Base-by-base conservation (phyloP, 2,888 invertebrate genomes). In the Scotopteryx bipunctaria region DNA sequence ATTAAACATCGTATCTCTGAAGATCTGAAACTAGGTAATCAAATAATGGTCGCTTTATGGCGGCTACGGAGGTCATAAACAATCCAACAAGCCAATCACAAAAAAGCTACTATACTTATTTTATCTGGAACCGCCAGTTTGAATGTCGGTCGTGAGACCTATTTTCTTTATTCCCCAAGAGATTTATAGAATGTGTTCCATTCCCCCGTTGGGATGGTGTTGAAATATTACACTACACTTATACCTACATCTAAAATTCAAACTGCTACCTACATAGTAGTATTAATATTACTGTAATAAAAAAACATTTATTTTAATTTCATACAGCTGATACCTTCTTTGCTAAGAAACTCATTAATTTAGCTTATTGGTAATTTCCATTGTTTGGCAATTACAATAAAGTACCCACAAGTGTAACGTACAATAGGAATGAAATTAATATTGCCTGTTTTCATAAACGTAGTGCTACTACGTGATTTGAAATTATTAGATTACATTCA, bases 81-180 rank as follows among this genome's bases (percentile, higher is more conserved):
- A 59, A 48, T 55, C 58, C 64, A 66, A 71, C 67, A 69, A 68
- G 62, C 55, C 71, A 73, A 68, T 77, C 73, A 67, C 65, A 69
- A 72, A 73, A 69, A 66, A 66, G 62, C 66, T 66, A 59, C 57
- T 62, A n/a, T n/a, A 55, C 52, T 64, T 53, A 61, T 66, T 72
- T 74, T 79, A 76, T 78, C 71, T 74, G 61, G 69, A 67, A 70
- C 66, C 66, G 67, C 61, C 70, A 63, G 67, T 73, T 77, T 69
- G 72, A 76, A 76, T 76, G 75, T 63, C 73, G 70, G 70, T 71
- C 77, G 65, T 70, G 71, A 73, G 73, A 64, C 66, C 72, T 69
- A 76, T 82, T 78, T 73, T 64, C 69, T 76, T 77, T 77, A 79
- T 79, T 78, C 76, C 76, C 74, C 74, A 40, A 37, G 74, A 71